A percentile compares a stretch with the other conserved stretches of the same genome.
Evolutionary conservation across 2,888 invertebrate genomes (phyloP).

Genomic region (Chironomus riparius): DNA sequence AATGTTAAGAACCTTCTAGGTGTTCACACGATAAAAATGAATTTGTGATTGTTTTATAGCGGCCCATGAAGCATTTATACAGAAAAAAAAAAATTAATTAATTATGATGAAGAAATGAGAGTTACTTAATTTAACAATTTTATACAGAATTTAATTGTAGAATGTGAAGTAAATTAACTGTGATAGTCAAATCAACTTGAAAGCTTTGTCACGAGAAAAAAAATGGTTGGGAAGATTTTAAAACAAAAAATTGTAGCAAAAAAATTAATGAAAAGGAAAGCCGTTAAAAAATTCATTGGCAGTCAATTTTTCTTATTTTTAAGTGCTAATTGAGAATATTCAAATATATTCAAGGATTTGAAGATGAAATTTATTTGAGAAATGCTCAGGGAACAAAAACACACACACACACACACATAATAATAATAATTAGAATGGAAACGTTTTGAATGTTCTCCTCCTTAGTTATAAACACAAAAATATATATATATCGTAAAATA

Average conservation of each 20-base stretch:
- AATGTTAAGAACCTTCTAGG: slow-evolving; percentile 71
- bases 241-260: background rate
- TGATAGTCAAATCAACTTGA: slow-evolving; percentile 25
- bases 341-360: background rate
- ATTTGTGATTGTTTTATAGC: slow-evolving; percentile 33
- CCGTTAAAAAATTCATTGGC: background rate
- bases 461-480: background rate
- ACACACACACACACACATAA: too few relatives aligned
- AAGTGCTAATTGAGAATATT: background rate
- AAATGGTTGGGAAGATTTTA: background rate
- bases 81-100: background rate
- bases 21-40: slow-evolving; percentile 63
- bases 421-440: background rate
- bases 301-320: background rate
- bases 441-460: background rate
- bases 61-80: slow-evolving; percentile 4
- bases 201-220: slow-evolving; percentile 13
- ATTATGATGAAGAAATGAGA: background rate
- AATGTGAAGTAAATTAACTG: slow-evolving; percentile 14
- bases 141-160: background rate
- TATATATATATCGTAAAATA: background rate
- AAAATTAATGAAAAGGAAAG: background rate
- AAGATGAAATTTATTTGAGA: background rate
- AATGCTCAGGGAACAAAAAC: slow-evolving; percentile 21
- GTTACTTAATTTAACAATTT: slow-evolving; percentile 4